These are phyloP conservation scores for Atherix ibis DNA, from an alignment of 2,888 invertebrate species.

Conservation along the genomic window DNA sequence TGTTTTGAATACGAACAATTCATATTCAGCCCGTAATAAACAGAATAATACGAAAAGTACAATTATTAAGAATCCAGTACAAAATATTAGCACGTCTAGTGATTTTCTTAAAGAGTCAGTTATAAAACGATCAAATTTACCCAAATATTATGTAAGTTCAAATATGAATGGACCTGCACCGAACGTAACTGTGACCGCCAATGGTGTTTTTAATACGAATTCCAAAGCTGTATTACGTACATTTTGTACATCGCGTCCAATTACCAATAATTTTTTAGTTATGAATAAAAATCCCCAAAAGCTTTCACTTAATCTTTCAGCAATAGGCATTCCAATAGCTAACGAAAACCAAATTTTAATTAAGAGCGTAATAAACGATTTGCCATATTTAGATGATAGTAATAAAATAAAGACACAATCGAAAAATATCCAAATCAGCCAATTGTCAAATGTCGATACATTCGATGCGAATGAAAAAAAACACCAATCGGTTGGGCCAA, in stretches of 20 bases:
- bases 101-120: neutral
- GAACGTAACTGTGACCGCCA: conserved; percentile 51
- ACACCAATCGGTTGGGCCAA: conserved; percentile 12
- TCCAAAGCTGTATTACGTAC: conserved; percentile 12
- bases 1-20: neutral
- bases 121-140: neutral
- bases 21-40: too few relatives aligned
- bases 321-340: conserved; percentile 1
- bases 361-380: conserved; percentile 4
- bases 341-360: conserved; percentile 6
- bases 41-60: too few relatives aligned
- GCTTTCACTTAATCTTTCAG: neutral
- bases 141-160: conserved; percentile 7
- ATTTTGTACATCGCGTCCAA: conserved; percentile 6
- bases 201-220: conserved; percentile 26
- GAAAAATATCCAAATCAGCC: conserved; percentile 5
- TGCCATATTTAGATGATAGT: conserved; percentile 1
- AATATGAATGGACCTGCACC: conserved; percentile 40
- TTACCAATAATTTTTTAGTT: conserved; percentile 6
- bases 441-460: conserved; percentile 1
- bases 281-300: conserved; percentile 4
- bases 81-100: neutral
- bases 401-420: conserved; percentile 1
- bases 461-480: conserved; percentile 6
- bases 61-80: neutral